Base-by-base conservation (phyloP, 2,113 vertebrate genomes). In the Melanocharis versteri region DNA sequence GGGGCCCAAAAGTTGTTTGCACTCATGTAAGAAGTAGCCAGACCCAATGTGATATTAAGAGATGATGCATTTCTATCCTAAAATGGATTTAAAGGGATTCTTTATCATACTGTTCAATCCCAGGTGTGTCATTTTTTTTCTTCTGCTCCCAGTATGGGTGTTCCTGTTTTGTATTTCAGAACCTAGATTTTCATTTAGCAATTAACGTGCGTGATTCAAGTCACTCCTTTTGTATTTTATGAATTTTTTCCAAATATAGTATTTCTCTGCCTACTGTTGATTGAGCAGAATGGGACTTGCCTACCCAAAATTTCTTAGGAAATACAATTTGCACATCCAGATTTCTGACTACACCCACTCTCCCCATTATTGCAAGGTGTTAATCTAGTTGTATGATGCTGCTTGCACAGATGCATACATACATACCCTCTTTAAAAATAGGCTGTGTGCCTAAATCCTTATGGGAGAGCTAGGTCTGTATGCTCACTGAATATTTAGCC, bases 261-360 rank as follows among this genome's bases (percentile, higher is more conserved):
- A 78, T 94, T 97, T 88, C 40, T 94, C 87, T 94, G 87, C 91
- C 92, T 96, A 87, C 90, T 89, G 54, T 93, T 95, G 92, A 94
- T 94, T 91, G 94, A 95, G 89, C 94, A 94, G 95, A 96, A 90
- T 96, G 93, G 82, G 42, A 90, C 87, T 96, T 97, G 84, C 92
- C 96, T 95, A 95, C 94, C 94, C 92, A 91, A 88, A 92, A 91
- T 97, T 97, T 96, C 84, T 94, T 90, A 91, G 94, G 94, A 96
- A 95, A 96, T 96, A 97, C 91, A 96, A 93, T 96, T 93, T 95
- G 93, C 92, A 95, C 94, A 97, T 97, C 91, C 92, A 95, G 89
- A 91, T 96, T 96, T 95, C 89, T 93, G 70, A 54, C 81, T 94
- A 96, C 92, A 81, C 90, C 93, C 89, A 95, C 94, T 95, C 84